Evolutionary conservation across 2,888 invertebrate species (phyloP).

Genomic region (Desoria tigrina): DNA sequence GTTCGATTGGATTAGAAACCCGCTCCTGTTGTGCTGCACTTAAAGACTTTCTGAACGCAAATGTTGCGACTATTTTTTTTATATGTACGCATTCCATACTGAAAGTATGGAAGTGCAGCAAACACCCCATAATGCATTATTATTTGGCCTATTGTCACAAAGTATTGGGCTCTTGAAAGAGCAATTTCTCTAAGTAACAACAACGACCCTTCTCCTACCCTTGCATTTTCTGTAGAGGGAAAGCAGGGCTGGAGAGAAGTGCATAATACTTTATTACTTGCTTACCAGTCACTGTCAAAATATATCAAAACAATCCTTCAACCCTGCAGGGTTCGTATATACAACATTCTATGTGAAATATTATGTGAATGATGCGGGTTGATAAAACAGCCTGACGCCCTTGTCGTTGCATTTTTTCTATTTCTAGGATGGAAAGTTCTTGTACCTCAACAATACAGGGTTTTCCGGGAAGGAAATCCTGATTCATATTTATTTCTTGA

Average conservation of each 20-base stretch:
- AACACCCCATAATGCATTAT: constrained; percentile 4
- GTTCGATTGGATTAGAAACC: too few relatives aligned
- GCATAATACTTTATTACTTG: constrained; percentile 10
- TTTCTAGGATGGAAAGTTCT: too few relatives aligned
- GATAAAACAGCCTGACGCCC: constrained; percentile 21
- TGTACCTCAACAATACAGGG: background rate
- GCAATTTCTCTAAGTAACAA: constrained; percentile 22
- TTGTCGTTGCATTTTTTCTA: background rate
- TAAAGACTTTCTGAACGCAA: too few relatives aligned
- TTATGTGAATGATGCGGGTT: too few relatives aligned
- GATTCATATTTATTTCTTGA: constrained; percentile 10
- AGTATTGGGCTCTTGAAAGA: background rate
- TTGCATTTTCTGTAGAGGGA: background rate
- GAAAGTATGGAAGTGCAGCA: too few relatives aligned
- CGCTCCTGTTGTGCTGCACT: too few relatives aligned
- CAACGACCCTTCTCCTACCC: constrained; percentile 9
- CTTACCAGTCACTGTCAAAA: constrained; percentile 36
- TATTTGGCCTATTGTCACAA: constrained; percentile 7
- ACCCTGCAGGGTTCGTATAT: background rate
- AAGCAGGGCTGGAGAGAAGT: constrained; percentile 12
- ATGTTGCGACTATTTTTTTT: too few relatives aligned
- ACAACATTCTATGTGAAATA: too few relatives aligned
- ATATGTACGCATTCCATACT: too few relatives aligned
- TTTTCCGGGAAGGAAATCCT: constrained; percentile 2
- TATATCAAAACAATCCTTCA: constrained; percentile 27